phyloP scores from a whole-genome alignment of 1,140 invertebrate species.

The Caenorhabditis inopinata region DNA sequence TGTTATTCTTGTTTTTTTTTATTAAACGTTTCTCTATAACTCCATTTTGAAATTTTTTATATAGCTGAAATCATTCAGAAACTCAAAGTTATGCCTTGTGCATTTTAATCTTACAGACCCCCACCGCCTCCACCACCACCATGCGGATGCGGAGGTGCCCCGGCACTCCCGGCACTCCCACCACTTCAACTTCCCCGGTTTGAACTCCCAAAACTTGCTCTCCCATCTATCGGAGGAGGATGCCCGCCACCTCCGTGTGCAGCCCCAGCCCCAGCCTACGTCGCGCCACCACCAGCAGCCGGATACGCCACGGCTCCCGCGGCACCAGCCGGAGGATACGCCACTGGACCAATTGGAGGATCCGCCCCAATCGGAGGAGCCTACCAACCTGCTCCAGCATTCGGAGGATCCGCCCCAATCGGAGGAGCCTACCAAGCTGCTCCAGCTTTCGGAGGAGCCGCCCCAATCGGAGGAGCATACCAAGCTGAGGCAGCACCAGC shows the following conservation, averaged over 20 bases:
- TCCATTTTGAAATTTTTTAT: neutral
- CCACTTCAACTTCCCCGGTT: constrained; percentile 11
- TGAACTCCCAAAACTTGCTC: constrained; percentile 13
- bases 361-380: constrained; percentile 16
- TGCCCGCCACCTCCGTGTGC: neutral
- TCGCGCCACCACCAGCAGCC: neutral
- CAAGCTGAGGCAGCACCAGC: neutral
- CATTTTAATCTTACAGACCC: neutral
- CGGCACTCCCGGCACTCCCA: neutral
- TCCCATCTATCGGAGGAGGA: constrained; percentile 10
- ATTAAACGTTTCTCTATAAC: neutral
- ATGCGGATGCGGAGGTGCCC: constrained; percentile 30
- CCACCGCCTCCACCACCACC: constrained; percentile 23
- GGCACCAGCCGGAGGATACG: constrained; percentile 4
- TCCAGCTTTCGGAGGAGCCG: constrained; percentile 6
- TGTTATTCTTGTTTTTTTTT: neutral
- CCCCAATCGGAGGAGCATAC: neutral
- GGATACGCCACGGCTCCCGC: constrained; percentile 17
- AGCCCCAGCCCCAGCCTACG: neutral
- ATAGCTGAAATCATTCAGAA: neutral
- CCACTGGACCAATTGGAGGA: constrained; percentile 22
- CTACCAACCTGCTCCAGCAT: constrained; percentile 7
- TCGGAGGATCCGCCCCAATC: neutral
- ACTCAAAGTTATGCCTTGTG: neutral
- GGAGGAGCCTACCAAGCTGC: constrained; percentile 2